phyloP scores from a whole-genome alignment of 2,797 vertebrate genomes.

The Lepus oiostolus region DNA sequence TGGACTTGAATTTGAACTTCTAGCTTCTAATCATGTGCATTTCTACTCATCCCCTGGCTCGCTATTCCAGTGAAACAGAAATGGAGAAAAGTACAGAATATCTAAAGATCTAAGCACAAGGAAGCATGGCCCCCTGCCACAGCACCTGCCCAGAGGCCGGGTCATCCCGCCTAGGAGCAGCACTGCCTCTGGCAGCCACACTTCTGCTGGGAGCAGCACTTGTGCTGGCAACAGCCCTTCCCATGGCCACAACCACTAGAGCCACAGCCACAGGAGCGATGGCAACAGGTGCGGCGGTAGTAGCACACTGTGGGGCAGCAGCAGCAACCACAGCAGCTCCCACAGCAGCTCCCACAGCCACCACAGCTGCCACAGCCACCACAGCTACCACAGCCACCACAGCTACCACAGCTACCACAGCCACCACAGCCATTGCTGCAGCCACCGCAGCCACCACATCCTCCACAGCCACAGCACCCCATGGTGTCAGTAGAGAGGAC shows the following conservation, averaged over 20 bases:
- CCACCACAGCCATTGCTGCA: rapidly evolving
- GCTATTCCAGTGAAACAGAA: not conserved
- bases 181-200: not conserved
- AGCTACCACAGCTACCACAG: rapidly evolving
- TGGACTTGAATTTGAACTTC: not conserved
- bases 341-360: not conserved
- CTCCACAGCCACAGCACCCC: not conserved
- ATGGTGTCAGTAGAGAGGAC: not conserved
- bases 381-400: not conserved
- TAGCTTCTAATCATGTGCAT: not conserved
- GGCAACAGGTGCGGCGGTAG: not conserved
- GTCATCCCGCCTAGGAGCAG: rapidly evolving
- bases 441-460: rapidly evolving
- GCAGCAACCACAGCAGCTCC: not conserved
- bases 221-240: conserved; percentile 19
- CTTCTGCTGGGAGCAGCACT: not conserved
- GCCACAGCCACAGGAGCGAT: not conserved
- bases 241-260: rapidly evolving
- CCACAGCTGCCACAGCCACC: not conserved
- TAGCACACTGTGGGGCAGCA: not conserved
- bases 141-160: rapidly evolving
- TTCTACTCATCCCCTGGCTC: not conserved
- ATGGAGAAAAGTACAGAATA: not conserved
- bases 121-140: no score
- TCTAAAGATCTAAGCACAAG: not conserved